Conservation (phyloP, 2,888 invertebrate genomes). For the Polyommatus iphigenia region DNA sequence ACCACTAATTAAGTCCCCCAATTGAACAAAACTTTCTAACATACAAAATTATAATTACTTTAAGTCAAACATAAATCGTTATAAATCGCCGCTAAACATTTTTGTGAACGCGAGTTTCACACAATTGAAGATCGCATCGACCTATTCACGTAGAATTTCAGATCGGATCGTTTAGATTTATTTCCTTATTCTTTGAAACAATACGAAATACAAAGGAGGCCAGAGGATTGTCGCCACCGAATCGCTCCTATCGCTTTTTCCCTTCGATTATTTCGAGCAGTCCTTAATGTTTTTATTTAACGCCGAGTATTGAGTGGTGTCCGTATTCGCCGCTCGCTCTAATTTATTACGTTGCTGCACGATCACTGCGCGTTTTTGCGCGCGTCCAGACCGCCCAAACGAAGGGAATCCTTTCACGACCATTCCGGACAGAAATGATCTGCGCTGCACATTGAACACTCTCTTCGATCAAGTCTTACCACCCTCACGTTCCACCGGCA, state of each 20-base stretch:
- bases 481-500: not conserved
- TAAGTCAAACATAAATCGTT: not conserved
- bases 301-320: slow-evolving; percentile 74
- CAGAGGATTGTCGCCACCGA: slow-evolving; percentile 56
- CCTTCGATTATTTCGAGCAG: slow-evolving; percentile 71
- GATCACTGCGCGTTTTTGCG: slow-evolving; percentile 67
- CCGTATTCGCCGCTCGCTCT: slow-evolving; percentile 70
- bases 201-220: slow-evolving; percentile 38
- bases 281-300: slow-evolving; percentile 80
- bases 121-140: slow-evolving; percentile 29
- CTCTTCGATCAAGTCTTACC: not conserved
- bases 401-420: slow-evolving; percentile 33
- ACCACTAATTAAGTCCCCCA: too few relatives aligned
- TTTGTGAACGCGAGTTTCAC: slow-evolving; percentile 18
- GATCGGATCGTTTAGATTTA: slow-evolving; percentile 39
- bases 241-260: slow-evolving; percentile 73
- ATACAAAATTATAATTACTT: not conserved
- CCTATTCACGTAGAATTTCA: slow-evolving; percentile 27
- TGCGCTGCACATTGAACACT: not conserved
- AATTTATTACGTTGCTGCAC: slow-evolving; percentile 72
- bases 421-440: not conserved
- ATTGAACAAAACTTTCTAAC: not conserved
- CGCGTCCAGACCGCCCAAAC: slow-evolving; percentile 47
- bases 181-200: slow-evolving; percentile 41
- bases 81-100: not conserved